These are phyloP conservation scores for Torymus tubicola DNA, from an alignment of 2,888 invertebrate genomes.

Conservation along the genomic window DNA sequence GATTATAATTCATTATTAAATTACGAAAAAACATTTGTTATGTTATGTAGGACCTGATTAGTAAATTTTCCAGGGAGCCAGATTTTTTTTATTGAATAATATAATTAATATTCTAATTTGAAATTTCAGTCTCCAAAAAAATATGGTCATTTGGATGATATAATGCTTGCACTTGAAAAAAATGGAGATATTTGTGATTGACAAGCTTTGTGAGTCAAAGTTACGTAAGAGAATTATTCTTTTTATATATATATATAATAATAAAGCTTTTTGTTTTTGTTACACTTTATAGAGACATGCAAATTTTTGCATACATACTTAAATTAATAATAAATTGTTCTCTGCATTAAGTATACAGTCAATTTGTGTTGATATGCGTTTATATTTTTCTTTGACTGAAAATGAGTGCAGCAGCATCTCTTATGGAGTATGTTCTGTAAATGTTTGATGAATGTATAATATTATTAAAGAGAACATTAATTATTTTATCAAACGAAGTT, in stretches of 20 bases:
- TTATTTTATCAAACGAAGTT: slow-evolving; percentile 23
- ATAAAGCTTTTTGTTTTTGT: slow-evolving; percentile 10
- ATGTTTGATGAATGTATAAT: background rate
- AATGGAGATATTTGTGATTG: slow-evolving; percentile 99
- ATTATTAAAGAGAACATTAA: slow-evolving; percentile 18
- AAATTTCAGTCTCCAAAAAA: slow-evolving; percentile 86
- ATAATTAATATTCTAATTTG: slow-evolving; percentile 61
- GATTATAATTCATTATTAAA: too few species aligned
- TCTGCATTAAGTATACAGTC: slow-evolving; percentile 17
- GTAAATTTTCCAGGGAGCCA: too few species aligned
- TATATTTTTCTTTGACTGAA: slow-evolving; percentile 31
- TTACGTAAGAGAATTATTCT: slow-evolving; percentile 2
- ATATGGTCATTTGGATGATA: slow-evolving; percentile 88
- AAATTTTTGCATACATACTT: slow-evolving; percentile 12
- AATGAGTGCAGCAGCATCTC: slow-evolving; percentile 3
- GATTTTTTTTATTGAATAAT: background rate
- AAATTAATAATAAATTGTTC: slow-evolving; percentile 30
- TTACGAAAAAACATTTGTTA: too few species aligned
- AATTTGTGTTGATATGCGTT: background rate
- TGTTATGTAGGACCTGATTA: too few species aligned
- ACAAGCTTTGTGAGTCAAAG: slow-evolving; percentile 82
- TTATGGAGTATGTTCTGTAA: slow-evolving; percentile 47
- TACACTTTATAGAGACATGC: slow-evolving; percentile 14
- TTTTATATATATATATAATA: slow-evolving; percentile 13
- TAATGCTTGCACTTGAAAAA: slow-evolving; percentile 90